A percentile compares a stretch with the other conserved stretches of the same genome.
Conservation (phyloP, 1,140 invertebrate genomes). For the Zaprionus kolodkinae region DNA sequence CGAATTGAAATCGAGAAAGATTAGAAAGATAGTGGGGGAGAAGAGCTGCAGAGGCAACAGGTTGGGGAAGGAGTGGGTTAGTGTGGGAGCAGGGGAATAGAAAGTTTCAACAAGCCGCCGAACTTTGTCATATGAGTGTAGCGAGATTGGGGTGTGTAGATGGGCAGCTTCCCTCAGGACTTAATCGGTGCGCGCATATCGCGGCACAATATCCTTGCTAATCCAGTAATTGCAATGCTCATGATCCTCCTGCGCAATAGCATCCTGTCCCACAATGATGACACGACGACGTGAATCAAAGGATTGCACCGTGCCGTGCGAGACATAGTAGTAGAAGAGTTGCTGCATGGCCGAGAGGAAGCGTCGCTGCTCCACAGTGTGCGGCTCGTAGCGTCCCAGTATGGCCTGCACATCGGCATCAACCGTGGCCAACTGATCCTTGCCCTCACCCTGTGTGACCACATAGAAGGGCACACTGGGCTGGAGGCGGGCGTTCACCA, state of each 20-base stretch:
- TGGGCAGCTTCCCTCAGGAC: conserved; percentile 13
- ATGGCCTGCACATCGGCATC: conserved; percentile 91
- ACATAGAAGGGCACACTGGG: conserved; percentile 89
- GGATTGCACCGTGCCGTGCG: conserved; percentile 88
- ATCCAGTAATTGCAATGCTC: conserved; percentile 91
- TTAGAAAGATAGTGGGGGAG: not conserved
- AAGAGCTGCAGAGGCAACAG: too few species aligned
- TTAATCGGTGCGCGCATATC: conserved; percentile 86
- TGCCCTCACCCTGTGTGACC: conserved; percentile 87
- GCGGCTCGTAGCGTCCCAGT: conserved; percentile 89
- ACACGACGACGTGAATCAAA: conserved; percentile 86
- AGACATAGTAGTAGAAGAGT: conserved; percentile 92
- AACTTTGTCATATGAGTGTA: conserved; percentile 34
- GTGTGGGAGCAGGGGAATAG: not conserved
- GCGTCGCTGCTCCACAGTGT: conserved; percentile 88
- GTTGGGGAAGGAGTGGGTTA: not conserved
- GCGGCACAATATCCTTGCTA: conserved; percentile 89
- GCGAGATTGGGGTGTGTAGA: not conserved
- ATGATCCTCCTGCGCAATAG: conserved; percentile 86
- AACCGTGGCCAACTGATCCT: conserved; percentile 86
- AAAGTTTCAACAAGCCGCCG: conserved; percentile 17
- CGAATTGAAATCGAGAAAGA: conserved; percentile 30
- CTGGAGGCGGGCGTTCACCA: conserved; percentile 86
- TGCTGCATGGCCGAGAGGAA: conserved; percentile 92
- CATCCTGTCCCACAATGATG: conserved; percentile 89